Evolutionary conservation across 2,797 vertebrate genomes (phyloP), one percentile per base, ranked within the genome.

Genomic region (Dendrocincla fuliginosa): DNA sequence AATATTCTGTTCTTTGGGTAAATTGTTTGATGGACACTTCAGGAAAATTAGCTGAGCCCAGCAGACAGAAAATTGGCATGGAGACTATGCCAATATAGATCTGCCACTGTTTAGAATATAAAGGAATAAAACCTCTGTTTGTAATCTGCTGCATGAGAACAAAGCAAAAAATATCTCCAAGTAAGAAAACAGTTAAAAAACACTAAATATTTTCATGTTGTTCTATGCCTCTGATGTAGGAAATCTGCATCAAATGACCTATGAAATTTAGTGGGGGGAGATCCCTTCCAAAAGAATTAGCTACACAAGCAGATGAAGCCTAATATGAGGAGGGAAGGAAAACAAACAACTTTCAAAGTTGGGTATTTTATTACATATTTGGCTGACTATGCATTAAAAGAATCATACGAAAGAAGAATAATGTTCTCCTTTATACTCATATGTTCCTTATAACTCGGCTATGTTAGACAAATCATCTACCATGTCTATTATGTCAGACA

Each of bases 21-120:
- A 82, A 44, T 89, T 90, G 52, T 94, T 74, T 91, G 87, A 90
- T 56, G 70, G 73, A 68, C n/a, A 73, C 65, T 94, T 85, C 65
- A 74, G 70, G 76, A 94, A 87, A 91, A 53, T 61, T 67, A 73
- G 75, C 75, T 84, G 86, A 95, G 44, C 35, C 83, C 77, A 63
- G 75, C 64, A 92, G 52, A 71, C 59, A 92, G 49, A 69, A 83
- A 96, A 67, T 61, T 77, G 81, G 11, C 77, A 50, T 65, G 63
- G 65, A 96, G 50, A 87, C 47, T 27, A 24, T 69, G 32, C 9
- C 35, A 64, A 20, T 63, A 46, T 30, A 92, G 63, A 74, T 73
- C 32, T 76, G 61, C 89, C 55, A 88, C 49, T 19, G 9, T 56
- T 70, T 16, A 82, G 82, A 91, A 68, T 67, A 42, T 22, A 69